Evolutionary conservation across 2,888 invertebrate genomes (phyloP), one percentile per base, ranked within the genome.

Genomic region (Onchidella celtica): DNA sequence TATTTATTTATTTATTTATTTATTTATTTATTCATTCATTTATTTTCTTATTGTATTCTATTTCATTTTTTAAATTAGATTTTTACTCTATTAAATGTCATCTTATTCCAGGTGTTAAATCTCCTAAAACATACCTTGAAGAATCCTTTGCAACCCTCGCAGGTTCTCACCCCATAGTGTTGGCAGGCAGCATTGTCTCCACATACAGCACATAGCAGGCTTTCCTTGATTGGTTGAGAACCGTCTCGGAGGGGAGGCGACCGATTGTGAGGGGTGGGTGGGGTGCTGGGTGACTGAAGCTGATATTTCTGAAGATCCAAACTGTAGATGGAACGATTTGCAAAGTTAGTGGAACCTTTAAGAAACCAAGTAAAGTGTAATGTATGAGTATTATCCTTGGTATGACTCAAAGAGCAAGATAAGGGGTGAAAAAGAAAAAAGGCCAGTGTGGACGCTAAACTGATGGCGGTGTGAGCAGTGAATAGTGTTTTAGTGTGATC

Each of bases 181-280:
- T 99, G 98, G 91, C 99, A 99, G 38, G 99, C 98, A 0, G 99
- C 99, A 21, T 97, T 98, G 93, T 99, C 99, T 0, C 99, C 99
- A 92, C 99, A 99, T 3, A 99, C 99, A 17, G 99, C 99, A 93
- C 99, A 99, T 74, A 98, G 94, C 92, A 98, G 94, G 72, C 91
- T 89, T 73, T 92, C 91, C 79, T 91, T 91, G 83, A 88, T 87
- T 29, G 88, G 84, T 29, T 86, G 86, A 65, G 76, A 59, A 2
- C 84, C 84, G 66, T 93, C 91, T 4, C 89, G 84, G 1, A 88
- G 89, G 40, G 92, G 91, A 6, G 91, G 90, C 1, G 92, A 92
- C 27, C 92, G 86, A 2, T 90, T 89, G 4, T 80, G 79, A 4
- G 92, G 91, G 3, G 91, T 91, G 57, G 92, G 90, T 3, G 93